Percentiles rank a stretch among this genome's conserved stretches.
Evolutionary conservation across 2,113 vertebrate species (phyloP).

Genomic region (Gallinago undulata): DNA sequence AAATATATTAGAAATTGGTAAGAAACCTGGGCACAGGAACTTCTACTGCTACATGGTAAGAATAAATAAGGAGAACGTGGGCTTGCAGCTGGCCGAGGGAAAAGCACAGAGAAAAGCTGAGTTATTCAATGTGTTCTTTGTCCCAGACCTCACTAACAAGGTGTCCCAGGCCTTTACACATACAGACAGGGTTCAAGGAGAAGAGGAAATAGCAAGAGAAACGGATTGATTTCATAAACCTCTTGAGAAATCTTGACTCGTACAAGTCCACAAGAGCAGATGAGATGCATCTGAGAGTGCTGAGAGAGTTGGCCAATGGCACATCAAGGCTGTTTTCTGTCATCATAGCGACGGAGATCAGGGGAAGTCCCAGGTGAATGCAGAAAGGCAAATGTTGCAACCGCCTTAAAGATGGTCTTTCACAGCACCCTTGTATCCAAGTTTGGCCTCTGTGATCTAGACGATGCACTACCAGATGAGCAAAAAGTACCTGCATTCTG

Average conservation of each 20-base stretch:
- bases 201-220: background rate
- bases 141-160: background rate
- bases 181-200: background rate
- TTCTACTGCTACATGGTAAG: background rate
- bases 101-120: background rate
- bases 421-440: background rate
- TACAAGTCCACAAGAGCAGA: background rate
- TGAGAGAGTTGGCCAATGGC: background rate
- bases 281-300: background rate
- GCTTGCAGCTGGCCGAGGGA: background rate
- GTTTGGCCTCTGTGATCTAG: background rate
- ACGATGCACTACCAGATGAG: background rate
- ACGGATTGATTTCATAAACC: background rate
- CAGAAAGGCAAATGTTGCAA: background rate
- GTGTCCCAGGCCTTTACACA: background rate
- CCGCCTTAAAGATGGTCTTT: background rate
- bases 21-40: background rate
- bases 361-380: background rate
- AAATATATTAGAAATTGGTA: accelerated
- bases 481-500: background rate
- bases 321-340: background rate
- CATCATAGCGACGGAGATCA: background rate
- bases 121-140: background rate
- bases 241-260: background rate
- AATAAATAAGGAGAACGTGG: background rate